Evolutionary conservation across 2,113 vertebrate species (phyloP).

Genomic region (Axis porcinus): DNA sequence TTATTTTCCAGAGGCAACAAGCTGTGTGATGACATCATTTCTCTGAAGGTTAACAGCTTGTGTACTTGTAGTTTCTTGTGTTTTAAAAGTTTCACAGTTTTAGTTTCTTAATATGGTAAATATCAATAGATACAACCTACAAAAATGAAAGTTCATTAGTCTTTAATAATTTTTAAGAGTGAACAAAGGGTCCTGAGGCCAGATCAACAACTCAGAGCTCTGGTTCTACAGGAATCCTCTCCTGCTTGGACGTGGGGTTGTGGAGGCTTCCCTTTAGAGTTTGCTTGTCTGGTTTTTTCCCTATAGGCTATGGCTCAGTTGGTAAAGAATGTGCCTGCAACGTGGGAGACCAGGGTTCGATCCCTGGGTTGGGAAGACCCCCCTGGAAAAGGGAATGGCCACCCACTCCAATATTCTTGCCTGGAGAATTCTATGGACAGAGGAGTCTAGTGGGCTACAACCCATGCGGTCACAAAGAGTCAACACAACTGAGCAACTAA

Average conservation of each 20-base stretch:
- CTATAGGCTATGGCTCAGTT: neutral
- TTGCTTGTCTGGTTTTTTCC: neutral
- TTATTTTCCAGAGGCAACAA: neutral
- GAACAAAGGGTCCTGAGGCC: neutral
- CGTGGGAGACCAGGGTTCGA: neutral
- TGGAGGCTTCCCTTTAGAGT: neutral
- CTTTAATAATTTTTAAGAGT: neutral
- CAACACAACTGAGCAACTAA: neutral
- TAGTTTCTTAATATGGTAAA: neutral
- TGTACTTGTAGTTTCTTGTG: neutral
- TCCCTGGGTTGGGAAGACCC: neutral
- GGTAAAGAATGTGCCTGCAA: neutral
- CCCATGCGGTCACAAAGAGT: neutral
- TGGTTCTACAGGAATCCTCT: neutral
- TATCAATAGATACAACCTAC: neutral
- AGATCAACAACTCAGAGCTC: neutral
- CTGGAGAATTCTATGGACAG: neutral
- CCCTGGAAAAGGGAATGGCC: neutral
- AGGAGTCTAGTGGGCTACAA: neutral
- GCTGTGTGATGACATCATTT: neutral
- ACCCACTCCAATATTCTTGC: neutral
- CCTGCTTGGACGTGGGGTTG: neutral
- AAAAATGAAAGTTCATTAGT: neutral
- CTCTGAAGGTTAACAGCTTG: neutral
- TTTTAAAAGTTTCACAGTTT: neutral